Percentiles rank a stretch among this genome's conserved stretches.
These are phyloP conservation scores for Achroia grisella DNA, from an alignment of 1,140 invertebrate species.

Conservation along the genomic window DNA sequence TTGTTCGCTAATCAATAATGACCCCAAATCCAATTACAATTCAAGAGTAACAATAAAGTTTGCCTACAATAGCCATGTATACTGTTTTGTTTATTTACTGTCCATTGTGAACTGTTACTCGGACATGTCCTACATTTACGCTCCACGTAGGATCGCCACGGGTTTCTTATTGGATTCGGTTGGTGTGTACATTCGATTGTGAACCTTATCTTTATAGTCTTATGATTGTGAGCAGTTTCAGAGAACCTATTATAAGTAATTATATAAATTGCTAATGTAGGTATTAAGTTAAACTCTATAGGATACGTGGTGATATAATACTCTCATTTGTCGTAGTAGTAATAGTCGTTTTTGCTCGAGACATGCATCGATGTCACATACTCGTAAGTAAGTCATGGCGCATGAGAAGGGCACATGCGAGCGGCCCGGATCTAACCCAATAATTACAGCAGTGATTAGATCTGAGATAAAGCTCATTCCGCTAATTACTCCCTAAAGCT, in stretches of 20 bases:
- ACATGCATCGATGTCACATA: slow-evolving; percentile 11
- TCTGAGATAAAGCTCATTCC: slow-evolving; percentile 59
- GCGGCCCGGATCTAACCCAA: slow-evolving; percentile 34
- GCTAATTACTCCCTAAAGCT: slow-evolving; percentile 72
- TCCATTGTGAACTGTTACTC: slow-evolving; percentile 7
- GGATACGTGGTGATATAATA: no score
- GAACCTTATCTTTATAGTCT: no score
- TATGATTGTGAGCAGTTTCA: no score
- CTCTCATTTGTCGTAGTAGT: no score
- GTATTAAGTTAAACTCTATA: no score
- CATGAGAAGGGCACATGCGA: slow-evolving; percentile 18
- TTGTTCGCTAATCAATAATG: slow-evolving; percentile 62
- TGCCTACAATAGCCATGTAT: slow-evolving; percentile 29
- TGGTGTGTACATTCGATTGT: no score
- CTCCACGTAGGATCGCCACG: background rate
- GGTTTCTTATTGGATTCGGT: no score
- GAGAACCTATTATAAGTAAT: no score
- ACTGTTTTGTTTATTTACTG: slow-evolving; percentile 18
- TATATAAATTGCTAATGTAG: no score
- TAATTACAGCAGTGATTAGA: slow-evolving; percentile 66
- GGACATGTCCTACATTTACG: slow-evolving; percentile 9
- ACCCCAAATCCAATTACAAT: slow-evolving; percentile 51
- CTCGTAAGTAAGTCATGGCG: slow-evolving; percentile 7
- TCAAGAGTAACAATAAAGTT: slow-evolving; percentile 37
- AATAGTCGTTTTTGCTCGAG: no score